A percentile compares a stretch with the other conserved stretches of the same genome.
Evolutionary conservation across 2,888 invertebrate genomes (phyloP).

Genomic region (Megalurothrips usitatus): DNA sequence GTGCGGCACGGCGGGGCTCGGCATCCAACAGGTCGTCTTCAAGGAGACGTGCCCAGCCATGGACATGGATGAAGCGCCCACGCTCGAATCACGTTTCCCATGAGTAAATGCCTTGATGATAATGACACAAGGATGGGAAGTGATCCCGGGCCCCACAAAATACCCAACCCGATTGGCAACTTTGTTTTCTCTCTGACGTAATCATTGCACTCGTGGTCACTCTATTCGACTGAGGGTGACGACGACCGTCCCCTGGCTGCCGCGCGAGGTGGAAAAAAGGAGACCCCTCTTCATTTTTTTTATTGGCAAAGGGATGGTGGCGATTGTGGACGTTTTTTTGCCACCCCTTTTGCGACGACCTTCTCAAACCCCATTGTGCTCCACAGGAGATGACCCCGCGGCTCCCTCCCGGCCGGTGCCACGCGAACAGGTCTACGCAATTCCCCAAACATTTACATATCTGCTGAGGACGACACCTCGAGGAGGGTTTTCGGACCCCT

Average conservation of each 20-base stretch:
- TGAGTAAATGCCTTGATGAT: no score
- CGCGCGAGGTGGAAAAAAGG: neutral
- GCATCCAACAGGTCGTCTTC: constrained; percentile 3
- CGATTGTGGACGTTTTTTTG: neutral
- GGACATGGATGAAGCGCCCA: no score
- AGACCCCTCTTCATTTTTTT: neutral
- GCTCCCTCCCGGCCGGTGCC: neutral
- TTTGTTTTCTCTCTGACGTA: no score
- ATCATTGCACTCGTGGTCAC: no score
- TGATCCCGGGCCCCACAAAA: no score
- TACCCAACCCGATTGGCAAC: no score
- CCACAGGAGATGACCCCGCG: neutral
- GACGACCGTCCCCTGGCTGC: no score
- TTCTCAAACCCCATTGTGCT: neutral
- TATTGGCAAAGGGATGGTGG: neutral
- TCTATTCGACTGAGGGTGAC: no score
- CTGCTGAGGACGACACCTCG: neutral
- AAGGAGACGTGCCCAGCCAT: no score
- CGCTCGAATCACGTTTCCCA: no score
- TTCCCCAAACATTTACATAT: constrained; percentile 14
- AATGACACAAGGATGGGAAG: no score
- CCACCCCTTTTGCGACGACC: neutral
- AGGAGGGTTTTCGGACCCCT: neutral
- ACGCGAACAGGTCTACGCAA: constrained; percentile 15
- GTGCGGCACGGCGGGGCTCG: neutral